Evolutionary conservation across 2,797 vertebrate species (phyloP).

Genomic region (Bucorvus abyssinicus): DNA sequence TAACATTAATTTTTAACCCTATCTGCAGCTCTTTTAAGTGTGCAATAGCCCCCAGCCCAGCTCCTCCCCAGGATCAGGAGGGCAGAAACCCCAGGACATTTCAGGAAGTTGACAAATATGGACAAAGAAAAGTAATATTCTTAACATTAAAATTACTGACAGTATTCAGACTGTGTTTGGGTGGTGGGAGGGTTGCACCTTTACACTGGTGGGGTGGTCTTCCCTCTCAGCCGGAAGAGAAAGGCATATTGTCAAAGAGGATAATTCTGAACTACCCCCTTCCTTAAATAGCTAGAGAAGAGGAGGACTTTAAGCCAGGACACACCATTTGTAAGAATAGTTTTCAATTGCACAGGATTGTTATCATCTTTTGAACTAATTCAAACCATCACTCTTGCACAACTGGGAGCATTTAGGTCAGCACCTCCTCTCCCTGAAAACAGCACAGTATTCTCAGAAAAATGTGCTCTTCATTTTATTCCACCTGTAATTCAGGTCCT

Average conservation of each 20-base stretch:
- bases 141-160: background rate
- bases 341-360: background rate
- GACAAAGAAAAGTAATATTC: background rate
- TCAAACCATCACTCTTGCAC: background rate
- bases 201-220: background rate
- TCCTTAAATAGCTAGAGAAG: background rate
- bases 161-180: background rate
- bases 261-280: background rate
- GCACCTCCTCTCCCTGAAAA: background rate
- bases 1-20: background rate
- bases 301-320: background rate
- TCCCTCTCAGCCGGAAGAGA: background rate
- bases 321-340: background rate
- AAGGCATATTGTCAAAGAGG: background rate
- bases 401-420: background rate
- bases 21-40: background rate
- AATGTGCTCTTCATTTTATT: rapidly evolving
- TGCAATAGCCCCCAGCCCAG: background rate
- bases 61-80: background rate
- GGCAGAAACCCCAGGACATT: background rate
- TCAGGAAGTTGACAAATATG: background rate
- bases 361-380: background rate
- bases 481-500: background rate
- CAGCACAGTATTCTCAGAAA: background rate
- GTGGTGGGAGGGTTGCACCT: background rate